phyloP scores from a whole-genome alignment of 2,888 invertebrate species.

The Furcula furcula region DNA sequence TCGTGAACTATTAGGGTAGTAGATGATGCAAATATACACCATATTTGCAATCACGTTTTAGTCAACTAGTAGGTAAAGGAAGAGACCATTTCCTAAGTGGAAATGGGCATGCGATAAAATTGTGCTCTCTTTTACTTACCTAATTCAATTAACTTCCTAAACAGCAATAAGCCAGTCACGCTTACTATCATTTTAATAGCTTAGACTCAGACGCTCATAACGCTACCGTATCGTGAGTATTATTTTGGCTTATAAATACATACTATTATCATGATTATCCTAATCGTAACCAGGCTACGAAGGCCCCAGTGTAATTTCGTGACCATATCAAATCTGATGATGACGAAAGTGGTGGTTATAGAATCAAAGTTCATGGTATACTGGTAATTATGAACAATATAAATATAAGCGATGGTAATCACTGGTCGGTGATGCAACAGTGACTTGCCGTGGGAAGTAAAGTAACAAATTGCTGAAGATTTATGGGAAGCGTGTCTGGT shows the following conservation, averaged over 20 bases:
- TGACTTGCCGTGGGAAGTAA: slow-evolving; percentile 14
- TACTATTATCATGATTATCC: slow-evolving; percentile 9
- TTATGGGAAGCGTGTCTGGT: too few relatives aligned
- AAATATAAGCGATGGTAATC: slow-evolving; percentile 10
- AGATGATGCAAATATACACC: too few relatives aligned
- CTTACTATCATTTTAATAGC: slow-evolving; percentile 38
- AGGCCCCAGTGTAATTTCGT: slow-evolving; percentile 13
- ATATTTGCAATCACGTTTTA: too few relatives aligned
- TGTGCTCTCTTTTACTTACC: slow-evolving; percentile 5
- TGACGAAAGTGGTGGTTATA: slow-evolving; percentile 13
- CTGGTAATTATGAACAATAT: slow-evolving; percentile 17
- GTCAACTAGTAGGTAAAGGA: too few relatives aligned
- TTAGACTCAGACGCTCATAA: slow-evolving; percentile 33
- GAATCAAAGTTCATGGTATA: slow-evolving; percentile 19
- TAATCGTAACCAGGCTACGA: slow-evolving; percentile 12
- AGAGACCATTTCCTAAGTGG: too few relatives aligned
- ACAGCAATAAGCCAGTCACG: slow-evolving; percentile 29
- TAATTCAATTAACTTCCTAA: slow-evolving; percentile 31
- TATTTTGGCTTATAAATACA: slow-evolving; percentile 22
- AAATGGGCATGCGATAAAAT: neutral
- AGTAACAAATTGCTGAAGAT: neutral
- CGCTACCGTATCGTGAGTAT: slow-evolving; percentile 28
- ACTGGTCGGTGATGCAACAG: slow-evolving; percentile 16
- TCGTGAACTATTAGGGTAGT: too few relatives aligned
- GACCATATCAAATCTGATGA: slow-evolving; percentile 6